Evolutionary conservation across 2,888 invertebrate species (phyloP).

Genomic region (Brachypalpus laphriformis): DNA sequence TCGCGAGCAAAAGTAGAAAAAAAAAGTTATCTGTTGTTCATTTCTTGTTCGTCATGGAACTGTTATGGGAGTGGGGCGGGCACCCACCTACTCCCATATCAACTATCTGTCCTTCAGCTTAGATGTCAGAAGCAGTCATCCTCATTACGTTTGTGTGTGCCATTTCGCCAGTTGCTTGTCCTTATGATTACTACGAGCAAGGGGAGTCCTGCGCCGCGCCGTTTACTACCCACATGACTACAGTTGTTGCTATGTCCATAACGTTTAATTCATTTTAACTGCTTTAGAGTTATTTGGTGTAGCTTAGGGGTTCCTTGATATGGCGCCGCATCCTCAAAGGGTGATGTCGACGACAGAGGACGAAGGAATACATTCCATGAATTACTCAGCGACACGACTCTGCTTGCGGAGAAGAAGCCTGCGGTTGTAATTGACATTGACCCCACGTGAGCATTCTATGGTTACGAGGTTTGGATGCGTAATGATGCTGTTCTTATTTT

Average conservation of each 20-base stretch:
- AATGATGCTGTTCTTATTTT: background rate
- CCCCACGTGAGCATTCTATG: background rate
- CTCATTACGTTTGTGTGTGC: conserved; percentile 31
- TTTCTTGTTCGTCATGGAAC: background rate
- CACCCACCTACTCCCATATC: background rate
- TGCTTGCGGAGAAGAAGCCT: background rate
- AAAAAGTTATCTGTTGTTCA: background rate
- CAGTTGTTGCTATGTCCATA: conserved; percentile 25
- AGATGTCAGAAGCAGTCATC: conserved; percentile 48
- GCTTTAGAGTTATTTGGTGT: conserved; percentile 9
- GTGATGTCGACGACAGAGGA: background rate
- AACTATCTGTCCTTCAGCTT: conserved; percentile 13
- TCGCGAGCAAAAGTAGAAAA: background rate
- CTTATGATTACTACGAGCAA: conserved; percentile 25
- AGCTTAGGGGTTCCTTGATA: conserved; percentile 1
- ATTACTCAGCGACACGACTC: background rate
- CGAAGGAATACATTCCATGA: background rate
- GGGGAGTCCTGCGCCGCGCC: background rate
- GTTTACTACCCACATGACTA: conserved; percentile 31
- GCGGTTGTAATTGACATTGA: conserved; percentile 17
- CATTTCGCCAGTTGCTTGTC: conserved; percentile 14
- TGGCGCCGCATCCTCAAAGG: conserved; percentile 28
- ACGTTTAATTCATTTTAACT: conserved; percentile 33
- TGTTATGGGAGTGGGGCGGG: background rate
- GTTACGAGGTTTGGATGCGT: background rate